These are phyloP conservation scores for Enteromius trimaculatus DNA, from an alignment of 2,797 vertebrate species.

Conservation along the genomic window DNA sequence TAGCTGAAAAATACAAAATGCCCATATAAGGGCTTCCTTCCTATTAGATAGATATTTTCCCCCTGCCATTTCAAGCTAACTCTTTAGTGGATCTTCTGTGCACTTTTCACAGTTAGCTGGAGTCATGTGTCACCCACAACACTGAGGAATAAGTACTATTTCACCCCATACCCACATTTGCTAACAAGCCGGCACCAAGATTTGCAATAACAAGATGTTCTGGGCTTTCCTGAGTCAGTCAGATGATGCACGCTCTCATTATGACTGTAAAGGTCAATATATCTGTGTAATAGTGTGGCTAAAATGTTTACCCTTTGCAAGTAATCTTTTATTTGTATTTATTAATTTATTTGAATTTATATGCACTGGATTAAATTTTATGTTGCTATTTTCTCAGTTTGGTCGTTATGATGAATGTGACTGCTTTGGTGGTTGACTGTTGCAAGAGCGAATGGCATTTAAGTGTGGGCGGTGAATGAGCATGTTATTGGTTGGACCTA, in stretches of 20 bases:
- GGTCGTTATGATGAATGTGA: not conserved
- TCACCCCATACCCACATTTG: constrained; percentile 37
- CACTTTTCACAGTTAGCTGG: constrained; percentile 32
- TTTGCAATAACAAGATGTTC: constrained; percentile 47
- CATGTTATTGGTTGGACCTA: not conserved
- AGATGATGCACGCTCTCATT: constrained; percentile 31
- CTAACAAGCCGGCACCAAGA: constrained; percentile 33
- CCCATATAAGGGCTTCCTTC: not conserved
- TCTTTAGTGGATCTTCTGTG: constrained; percentile 13
- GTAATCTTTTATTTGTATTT: too few species aligned
- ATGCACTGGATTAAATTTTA: not conserved
- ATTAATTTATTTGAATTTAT: not conserved
- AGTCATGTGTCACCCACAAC: constrained; percentile 29
- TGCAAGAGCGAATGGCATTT: not conserved
- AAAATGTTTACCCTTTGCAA: not conserved
- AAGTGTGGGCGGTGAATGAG: too few species aligned
- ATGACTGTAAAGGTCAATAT: constrained; percentile 27
- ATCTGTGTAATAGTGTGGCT: not conserved
- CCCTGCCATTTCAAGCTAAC: not conserved
- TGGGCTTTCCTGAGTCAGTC: constrained; percentile 23
- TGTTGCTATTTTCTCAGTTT: not conserved
- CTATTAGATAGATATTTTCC: not conserved
- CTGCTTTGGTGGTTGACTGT: not conserved
- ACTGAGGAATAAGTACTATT: constrained; percentile 42
- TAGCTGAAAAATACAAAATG: not conserved